Conservation (phyloP, 2,797 vertebrate genomes). For the Hypotaenidia okinawae region DNA sequence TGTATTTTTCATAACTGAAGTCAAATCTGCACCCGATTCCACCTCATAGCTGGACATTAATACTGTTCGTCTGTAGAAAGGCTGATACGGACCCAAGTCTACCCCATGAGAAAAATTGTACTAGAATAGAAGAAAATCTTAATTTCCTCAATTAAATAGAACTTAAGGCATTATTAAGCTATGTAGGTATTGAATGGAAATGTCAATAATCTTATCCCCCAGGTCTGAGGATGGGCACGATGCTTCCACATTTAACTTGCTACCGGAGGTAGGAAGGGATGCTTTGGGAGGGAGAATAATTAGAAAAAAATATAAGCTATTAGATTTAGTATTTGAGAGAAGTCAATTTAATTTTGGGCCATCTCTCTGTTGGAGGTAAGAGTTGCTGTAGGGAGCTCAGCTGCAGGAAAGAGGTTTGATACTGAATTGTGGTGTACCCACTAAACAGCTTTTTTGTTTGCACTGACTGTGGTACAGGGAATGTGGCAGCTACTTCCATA, state of each 20-base stretch:
- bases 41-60: background rate
- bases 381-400: background rate
- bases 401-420: background rate
- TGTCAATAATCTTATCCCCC: background rate
- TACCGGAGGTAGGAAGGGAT: background rate
- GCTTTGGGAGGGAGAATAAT: background rate
- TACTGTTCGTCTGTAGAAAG: background rate
- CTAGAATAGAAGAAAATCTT: background rate
- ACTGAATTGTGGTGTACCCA: background rate
- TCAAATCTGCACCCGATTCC: background rate
- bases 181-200: background rate
- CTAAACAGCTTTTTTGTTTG: background rate
- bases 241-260: background rate
- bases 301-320: background rate
- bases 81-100: background rate
- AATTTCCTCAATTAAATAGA: background rate
- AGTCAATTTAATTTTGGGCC: conserved; percentile 22
- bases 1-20: background rate
- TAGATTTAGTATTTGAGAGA: background rate
- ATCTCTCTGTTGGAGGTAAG: background rate
- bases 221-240: background rate
- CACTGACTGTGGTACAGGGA: background rate
- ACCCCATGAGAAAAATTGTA: background rate
- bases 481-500: background rate
- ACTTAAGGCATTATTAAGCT: background rate